Conservation (phyloP, 1,140 invertebrate species). For the Oedothorax gibbosus region DNA sequence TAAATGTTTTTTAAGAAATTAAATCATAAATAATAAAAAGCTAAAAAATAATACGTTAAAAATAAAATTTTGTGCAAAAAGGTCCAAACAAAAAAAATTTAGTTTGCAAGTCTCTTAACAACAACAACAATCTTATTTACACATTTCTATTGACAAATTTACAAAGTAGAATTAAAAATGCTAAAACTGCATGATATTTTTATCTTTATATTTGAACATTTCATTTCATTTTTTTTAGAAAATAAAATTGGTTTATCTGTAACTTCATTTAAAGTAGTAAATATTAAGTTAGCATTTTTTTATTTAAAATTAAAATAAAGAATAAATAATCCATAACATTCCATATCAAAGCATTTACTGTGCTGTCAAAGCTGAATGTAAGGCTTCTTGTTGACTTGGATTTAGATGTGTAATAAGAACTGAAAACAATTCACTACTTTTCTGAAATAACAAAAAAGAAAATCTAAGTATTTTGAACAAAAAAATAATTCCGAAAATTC, state of each 20-base stretch:
- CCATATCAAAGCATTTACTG: background rate
- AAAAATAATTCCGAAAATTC: background rate
- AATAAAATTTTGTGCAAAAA: background rate
- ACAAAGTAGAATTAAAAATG: no score
- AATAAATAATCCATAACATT: background rate
- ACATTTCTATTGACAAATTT: background rate
- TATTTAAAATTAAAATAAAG: no score
- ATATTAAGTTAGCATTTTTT: no score
- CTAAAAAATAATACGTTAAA: background rate
- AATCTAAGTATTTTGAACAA: background rate
- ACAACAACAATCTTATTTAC: background rate
- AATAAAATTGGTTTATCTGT: no score
- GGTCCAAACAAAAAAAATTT: background rate
- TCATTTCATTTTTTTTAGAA: no score
- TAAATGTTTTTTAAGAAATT: no score
- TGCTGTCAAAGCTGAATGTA: slow-evolving; percentile 34
- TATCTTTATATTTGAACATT: no score
- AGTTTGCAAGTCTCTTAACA: background rate
- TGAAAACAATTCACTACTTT: slow-evolving; percentile 42
- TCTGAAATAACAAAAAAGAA: slow-evolving; percentile 72
- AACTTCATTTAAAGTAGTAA: no score
- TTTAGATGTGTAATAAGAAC: slow-evolving; percentile 22
- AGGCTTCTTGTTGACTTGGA: slow-evolving; percentile 50
- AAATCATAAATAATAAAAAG: no score
- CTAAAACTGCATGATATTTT: no score